Evolutionary conservation across 2,113 vertebrate species (phyloP), one percentile per base, ranked within the genome.

Genomic region (Theropithecus gelada): DNA sequence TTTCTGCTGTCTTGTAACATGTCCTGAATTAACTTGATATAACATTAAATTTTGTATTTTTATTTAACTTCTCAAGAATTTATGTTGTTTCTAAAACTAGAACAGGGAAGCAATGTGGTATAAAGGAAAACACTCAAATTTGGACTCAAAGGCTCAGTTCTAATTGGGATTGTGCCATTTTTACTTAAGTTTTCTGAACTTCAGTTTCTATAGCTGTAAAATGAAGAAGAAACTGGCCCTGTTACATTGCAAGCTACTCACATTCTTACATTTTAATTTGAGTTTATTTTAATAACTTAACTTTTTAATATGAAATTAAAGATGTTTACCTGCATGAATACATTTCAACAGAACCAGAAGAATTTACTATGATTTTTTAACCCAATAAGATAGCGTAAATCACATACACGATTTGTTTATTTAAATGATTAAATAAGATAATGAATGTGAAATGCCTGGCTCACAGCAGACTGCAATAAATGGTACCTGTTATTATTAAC

Each of bases 271-370:
- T 72, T 94, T 78, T 66, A 81, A 68, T 85, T 75, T 72, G 57
- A 20, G 18, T 93, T 88, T 94, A 86, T 78, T 84, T 95, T 90
- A 94, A 59, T 66, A 92, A 75, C 3, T 78, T 91, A 83, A 94
- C 88, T 91, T 97, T 76, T 50, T 64, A 91, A 90, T 83, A 32
- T 75, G 22, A 30, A 11, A 61, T 90, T 38, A 45, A 86, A 88
- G n/a, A 52, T 84, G 38, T 59, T 94, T 82, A 66, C 38, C 16
- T 61, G 13, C 48, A 48, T 38, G 23, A 48, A 55, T 86, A 52
- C 75, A 88, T 87, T 85, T 94, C 70, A 92, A 61, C 10, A 52
- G 80, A 88, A 55, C 57, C 43, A 35, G 16, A 92, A 79, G 27
- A 30, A 30, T 43, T 17, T 6, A 52, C 40, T 82, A 3, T 43